Base-by-base conservation (phyloP, 2,113 vertebrate genomes). In the Rhea americana region DNA sequence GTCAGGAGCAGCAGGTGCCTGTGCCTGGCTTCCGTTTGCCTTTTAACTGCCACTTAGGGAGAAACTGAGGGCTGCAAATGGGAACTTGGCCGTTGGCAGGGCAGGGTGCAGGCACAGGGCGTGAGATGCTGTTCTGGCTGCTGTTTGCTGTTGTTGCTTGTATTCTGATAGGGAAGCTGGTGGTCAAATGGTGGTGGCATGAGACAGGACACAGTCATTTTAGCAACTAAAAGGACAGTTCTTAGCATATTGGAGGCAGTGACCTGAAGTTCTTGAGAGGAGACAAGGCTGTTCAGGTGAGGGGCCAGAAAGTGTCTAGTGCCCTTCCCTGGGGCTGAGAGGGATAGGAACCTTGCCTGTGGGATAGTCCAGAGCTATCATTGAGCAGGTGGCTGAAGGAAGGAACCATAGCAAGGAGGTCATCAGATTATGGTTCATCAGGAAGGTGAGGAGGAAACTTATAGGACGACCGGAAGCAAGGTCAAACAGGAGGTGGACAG, bases 231-330 rank as follows among this genome's bases (percentile, higher is more conserved):
- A 30, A 50, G 58, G 53, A 11, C 3, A 1, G 26, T 41, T 83
- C 24, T 18, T 77, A 45, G 9, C 45, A 6, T n/a, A 32, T 84
- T 32, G 48, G 55, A 51, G 65, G 6, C 15, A 4, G 5, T 55
- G 83, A 56, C 30, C 9, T 21, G 41, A 37, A 47, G 30, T 13
- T 59, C 47, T 9, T 0, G 0, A 65, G 32, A 35, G 21, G 1
- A 73, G 45, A 41, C 0, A 0, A 25, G 35, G 7, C 26, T 61
- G 32, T 67, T 74, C 55, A 82, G 21, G 37, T 9, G 7, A 65
- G 39, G 68, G 50, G 35, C 48, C 62, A 68, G 47, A 72, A 85
- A 30, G n/a, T 41, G 9, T 19, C 7, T 35, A 41, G 10, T 71
- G 35, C 43, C 51, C 55, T 56, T 56, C 28, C 28, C 55, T 56